Conservation (phyloP, 2,797 vertebrate species). For the Pseudochirops corinnae region DNA sequence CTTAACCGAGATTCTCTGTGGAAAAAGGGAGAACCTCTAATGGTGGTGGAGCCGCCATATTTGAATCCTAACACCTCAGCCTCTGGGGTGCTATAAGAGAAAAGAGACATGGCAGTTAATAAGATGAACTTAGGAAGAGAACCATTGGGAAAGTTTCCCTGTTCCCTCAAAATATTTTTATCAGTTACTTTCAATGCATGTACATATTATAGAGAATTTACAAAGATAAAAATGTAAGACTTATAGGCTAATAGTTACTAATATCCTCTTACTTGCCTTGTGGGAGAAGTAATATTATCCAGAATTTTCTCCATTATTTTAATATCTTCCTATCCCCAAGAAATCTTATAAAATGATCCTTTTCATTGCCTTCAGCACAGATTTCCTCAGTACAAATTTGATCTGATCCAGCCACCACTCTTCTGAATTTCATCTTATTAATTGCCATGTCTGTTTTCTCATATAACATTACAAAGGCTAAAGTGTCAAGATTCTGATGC, state of each 20-base stretch:
- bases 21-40: neutral
- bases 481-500: neutral
- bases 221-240: neutral
- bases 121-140: neutral
- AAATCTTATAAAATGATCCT: neutral
- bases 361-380: neutral
- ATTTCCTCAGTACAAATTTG: neutral
- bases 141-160: neutral
- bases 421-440: neutral
- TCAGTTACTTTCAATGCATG: neutral
- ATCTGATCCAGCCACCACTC: neutral
- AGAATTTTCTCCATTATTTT: neutral
- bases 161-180: neutral
- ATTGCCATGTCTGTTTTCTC: neutral
- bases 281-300: neutral
- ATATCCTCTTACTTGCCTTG: neutral
- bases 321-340: neutral
- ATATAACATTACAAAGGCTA: neutral
- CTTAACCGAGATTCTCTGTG: neutral
- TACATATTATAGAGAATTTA: neutral
- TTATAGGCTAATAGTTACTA: neutral
- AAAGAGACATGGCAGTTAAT: neutral
- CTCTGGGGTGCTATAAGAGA: neutral
- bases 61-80: neutral
- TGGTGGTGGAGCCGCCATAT: neutral